Percentiles rank a stretch among this genome's conserved stretches.
Evolutionary conservation across 2,113 vertebrate species (phyloP).

Genomic region (Amphiprion percula): DNA sequence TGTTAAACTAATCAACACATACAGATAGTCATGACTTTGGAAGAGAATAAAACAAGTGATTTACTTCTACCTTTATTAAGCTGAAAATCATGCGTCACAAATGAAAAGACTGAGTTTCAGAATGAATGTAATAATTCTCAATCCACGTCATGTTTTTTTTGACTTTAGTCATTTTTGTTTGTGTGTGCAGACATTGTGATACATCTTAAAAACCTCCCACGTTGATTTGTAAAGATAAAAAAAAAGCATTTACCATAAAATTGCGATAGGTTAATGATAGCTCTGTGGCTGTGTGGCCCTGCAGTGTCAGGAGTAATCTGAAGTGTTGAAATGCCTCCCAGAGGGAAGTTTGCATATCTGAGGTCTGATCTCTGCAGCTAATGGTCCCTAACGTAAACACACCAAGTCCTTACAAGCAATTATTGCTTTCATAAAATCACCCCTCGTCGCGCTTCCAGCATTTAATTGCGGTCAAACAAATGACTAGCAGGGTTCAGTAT

Average conservation of each 20-base stretch:
- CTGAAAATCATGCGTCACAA: neutral
- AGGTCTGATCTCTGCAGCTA: conserved; percentile 83
- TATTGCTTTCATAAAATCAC: conserved; percentile 85
- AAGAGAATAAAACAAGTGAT: neutral
- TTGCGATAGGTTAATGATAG: conserved; percentile 56
- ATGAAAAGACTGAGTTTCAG: neutral
- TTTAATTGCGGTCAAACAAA: conserved; percentile 86
- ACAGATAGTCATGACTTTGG: neutral
- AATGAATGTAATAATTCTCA: neutral
- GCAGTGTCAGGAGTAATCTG: conserved; percentile 55
- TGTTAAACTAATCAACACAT: neutral
- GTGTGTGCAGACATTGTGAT: neutral
- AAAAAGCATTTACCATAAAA: conserved; percentile 45
- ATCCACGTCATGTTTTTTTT: neutral
- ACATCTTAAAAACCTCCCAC: conserved; percentile 36
- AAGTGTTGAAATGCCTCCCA: conserved; percentile 82
- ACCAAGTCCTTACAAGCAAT: conserved; percentile 84
- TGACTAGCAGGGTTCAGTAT: conserved; percentile 81
- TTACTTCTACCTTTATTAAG: neutral
- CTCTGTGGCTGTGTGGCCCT: conserved; percentile 66
- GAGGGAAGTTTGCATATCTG: conserved; percentile 85
- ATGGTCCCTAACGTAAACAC: conserved; percentile 86
- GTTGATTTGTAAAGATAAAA: neutral
- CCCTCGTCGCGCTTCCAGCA: conserved; percentile 77
- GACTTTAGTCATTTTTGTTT: neutral